Percentiles rank a stretch among this genome's conserved stretches.
These are phyloP conservation scores for Luffia ferchaultella DNA, from an alignment of 2,888 invertebrate genomes.

Conservation along the genomic window DNA sequence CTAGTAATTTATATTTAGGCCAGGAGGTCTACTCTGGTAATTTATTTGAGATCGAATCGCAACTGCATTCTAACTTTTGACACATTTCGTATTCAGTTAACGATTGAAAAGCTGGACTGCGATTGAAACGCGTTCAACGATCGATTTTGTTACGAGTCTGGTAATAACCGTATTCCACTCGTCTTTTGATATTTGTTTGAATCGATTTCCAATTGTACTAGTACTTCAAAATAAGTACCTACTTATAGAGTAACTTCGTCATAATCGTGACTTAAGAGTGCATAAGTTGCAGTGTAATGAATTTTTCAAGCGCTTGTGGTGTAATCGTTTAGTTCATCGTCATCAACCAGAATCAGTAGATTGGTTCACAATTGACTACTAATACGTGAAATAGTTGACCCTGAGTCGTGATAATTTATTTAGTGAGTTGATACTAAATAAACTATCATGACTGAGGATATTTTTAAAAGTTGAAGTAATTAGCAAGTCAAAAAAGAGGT, in stretches of 20 bases:
- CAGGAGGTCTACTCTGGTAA: not conserved
- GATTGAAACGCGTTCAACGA: not conserved
- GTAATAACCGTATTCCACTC: not conserved
- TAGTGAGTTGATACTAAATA: too few relatives aligned
- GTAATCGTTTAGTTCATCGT: too few relatives aligned
- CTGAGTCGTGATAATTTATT: too few relatives aligned
- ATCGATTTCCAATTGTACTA: not conserved
- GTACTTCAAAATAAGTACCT: not conserved
- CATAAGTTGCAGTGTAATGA: conserved; percentile 26
- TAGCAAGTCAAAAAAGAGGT: too few relatives aligned
- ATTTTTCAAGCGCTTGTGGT: too few relatives aligned
- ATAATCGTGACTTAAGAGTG: too few relatives aligned
- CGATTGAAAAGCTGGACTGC: not conserved
- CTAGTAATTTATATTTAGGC: too few relatives aligned
- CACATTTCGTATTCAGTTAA: not conserved
- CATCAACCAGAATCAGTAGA: too few relatives aligned
- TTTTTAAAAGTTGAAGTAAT: too few relatives aligned
- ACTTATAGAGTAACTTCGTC: not conserved
- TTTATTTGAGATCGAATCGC: not conserved
- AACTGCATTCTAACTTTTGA: not conserved
- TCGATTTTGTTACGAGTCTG: not conserved
- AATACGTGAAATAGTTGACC: too few relatives aligned
- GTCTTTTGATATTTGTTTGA: not conserved
- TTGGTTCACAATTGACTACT: too few relatives aligned
- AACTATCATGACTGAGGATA: too few relatives aligned